phyloP scores from a whole-genome alignment of 2,797 vertebrate species.

The Anomalospiza imberbis region DNA sequence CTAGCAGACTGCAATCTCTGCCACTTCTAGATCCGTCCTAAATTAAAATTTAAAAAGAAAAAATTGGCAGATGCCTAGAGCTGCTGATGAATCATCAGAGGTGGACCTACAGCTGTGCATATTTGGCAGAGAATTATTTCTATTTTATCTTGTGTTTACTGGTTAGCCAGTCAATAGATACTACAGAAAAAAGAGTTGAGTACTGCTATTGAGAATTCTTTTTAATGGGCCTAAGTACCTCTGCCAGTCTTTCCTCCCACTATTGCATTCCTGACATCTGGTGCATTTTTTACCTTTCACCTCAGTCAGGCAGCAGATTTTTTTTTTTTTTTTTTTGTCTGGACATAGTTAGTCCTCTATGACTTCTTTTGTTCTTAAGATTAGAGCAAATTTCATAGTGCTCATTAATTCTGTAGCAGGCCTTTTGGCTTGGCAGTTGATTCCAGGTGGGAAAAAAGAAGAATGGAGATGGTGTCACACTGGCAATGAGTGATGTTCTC shows the following conservation, averaged over 20 bases:
- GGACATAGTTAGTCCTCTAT: neutral
- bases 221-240: neutral
- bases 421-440: neutral
- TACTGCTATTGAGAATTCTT: slow-evolving; percentile 4
- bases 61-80: slow-evolving; percentile 37
- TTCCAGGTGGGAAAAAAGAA: neutral
- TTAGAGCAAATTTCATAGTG: neutral
- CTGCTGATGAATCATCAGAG: slow-evolving; percentile 41
- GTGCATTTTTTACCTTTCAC: neutral
- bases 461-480: neutral
- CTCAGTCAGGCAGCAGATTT: neutral
- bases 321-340: neutral
- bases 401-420: slow-evolving; percentile 9
- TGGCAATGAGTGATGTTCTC: neutral
- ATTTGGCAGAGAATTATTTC: slow-evolving; percentile 33
- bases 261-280: neutral
- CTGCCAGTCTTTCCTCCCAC: neutral
- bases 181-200: neutral
- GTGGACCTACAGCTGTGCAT: slow-evolving; percentile 50
- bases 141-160: slow-evolving; percentile 35
- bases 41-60: slow-evolving; percentile 35
- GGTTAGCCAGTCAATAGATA: slow-evolving; percentile 9
- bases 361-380: neutral
- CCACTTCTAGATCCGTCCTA: slow-evolving; percentile 21
- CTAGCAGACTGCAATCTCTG: neutral